Base-by-base conservation (phyloP, 1,140 invertebrate species). In the Camponotus floridanus region DNA sequence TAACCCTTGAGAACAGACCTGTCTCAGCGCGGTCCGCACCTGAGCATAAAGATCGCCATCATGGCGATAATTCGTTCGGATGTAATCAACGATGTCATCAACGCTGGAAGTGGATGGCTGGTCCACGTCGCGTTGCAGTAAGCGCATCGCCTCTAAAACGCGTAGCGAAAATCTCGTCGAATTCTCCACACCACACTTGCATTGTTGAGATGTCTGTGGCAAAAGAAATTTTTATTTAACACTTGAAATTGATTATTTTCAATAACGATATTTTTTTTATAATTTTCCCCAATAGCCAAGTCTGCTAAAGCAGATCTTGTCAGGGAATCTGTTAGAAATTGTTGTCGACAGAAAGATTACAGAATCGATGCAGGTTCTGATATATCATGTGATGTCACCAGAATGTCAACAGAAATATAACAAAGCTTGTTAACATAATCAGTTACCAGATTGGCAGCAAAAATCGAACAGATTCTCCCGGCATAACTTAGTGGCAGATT, bases 21-120 rank as follows among this genome's bases (percentile, higher is more conserved):
- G 87, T 85, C 87, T 90, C 65, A 93, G 76, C 15, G 76, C 79
- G 21, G 91, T 93, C 73, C 88, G 91, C 71, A 93, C 91, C 73
- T 93, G 92, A 36, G 92, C 86, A 5, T 91, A 89, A 88, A 93
- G 76, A 33, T 93, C 92, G 26, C 92, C 92, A 42, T 93, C 89
- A 70, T 67, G 62, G 2, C 51, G 57, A 78, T 92, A 93, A 74
- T 93, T 88, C 2, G 15, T 9, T 2, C 71, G 57, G 26, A 93
- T 88, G n/a, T 91, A 92, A 4, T 87, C 57, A 57, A 89, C 87
- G 59, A 93, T 91, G 9, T 93, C 92, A 8, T 89, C 76, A 2
- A 48, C 62, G 18, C 48, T 70, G 18, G 85, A 91, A 0, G 83
- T 88, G 2, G 51, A 31, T 7, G 80, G 18, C 0, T 45, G 59